phyloP scores from a whole-genome alignment of 2,797 vertebrate species.

The Pelochelys cantorii region DNA sequence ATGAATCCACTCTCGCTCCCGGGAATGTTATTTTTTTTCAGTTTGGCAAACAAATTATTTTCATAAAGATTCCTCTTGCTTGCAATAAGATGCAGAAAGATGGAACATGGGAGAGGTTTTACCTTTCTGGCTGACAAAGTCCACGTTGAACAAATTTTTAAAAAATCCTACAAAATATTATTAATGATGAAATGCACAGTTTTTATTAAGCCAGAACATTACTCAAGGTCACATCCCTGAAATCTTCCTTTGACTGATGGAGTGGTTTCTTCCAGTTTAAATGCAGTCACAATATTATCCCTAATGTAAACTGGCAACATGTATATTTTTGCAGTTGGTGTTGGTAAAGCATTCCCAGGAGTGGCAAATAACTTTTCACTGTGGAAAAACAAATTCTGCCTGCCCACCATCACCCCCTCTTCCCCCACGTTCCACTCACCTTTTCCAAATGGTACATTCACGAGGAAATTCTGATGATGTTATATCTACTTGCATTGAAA shows the following conservation, averaged over 20 bases:
- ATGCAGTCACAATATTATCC: conserved; percentile 59
- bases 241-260: conserved; percentile 63
- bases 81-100: conserved; percentile 27
- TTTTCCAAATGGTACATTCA: conserved; percentile 67
- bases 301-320: conserved; percentile 62
- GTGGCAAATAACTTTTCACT: conserved; percentile 61
- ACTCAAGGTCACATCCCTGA: conserved; percentile 52
- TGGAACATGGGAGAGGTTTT: conserved; percentile 42
- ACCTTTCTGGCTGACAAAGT: conserved; percentile 53
- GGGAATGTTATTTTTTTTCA: conserved; percentile 75
- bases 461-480: conserved; percentile 74
- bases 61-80: conserved; percentile 61
- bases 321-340: conserved; percentile 72
- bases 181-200: conserved; percentile 61
- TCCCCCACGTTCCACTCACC: conserved; percentile 47
- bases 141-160: conserved; percentile 37
- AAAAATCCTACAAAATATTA: conserved; percentile 61
- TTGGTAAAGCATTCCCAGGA: conserved; percentile 63
- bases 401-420: conserved; percentile 27
- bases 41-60: conserved; percentile 63
- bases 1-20: conserved; percentile 58
- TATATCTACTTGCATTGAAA: conserved; percentile 69
- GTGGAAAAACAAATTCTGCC: conserved; percentile 70
- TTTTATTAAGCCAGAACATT: conserved; percentile 62
- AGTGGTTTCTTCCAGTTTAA: conserved; percentile 66